phyloP scores from a whole-genome alignment of 53 echinoderm and acorn worm genomes.

The Mesocentrotus franciscanus region DNA sequence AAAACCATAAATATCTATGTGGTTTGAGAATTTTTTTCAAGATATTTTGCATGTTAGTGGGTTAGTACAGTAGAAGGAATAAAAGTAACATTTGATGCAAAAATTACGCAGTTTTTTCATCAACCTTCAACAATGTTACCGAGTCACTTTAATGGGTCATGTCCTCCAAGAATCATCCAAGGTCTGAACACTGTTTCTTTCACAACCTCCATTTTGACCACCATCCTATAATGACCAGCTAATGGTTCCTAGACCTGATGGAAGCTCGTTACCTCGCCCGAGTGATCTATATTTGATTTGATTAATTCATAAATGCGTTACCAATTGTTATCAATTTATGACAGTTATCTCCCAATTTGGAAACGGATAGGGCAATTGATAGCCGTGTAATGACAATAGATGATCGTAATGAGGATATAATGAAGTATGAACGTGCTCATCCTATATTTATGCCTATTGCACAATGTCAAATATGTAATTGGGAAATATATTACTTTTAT shows the following conservation, averaged over 20 bases:
- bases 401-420: neutral
- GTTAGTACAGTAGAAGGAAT: too few species aligned
- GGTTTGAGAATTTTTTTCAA: too few species aligned
- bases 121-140: too few species aligned
- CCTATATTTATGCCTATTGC: neutral
- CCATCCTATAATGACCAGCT: neutral
- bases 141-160: slow-evolving; percentile 34
- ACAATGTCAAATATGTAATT: neutral
- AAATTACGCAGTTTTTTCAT: too few species aligned
- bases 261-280: neutral
- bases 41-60: too few species aligned
- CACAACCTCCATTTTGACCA: neutral
- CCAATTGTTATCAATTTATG: slow-evolving; percentile 30
- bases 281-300: neutral
- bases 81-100: too few species aligned
- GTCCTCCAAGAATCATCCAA: neutral
- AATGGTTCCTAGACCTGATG: neutral
- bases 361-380: neutral
- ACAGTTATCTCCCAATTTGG: neutral
- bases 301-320: slow-evolving; percentile 46
- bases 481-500: neutral
- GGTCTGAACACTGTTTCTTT: neutral
- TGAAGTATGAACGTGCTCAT: neutral
- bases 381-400: neutral
- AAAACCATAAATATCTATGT: too few species aligned